Evolutionary conservation across 2,797 vertebrate genomes (phyloP).

Genomic region (Euthynnus affinis): DNA sequence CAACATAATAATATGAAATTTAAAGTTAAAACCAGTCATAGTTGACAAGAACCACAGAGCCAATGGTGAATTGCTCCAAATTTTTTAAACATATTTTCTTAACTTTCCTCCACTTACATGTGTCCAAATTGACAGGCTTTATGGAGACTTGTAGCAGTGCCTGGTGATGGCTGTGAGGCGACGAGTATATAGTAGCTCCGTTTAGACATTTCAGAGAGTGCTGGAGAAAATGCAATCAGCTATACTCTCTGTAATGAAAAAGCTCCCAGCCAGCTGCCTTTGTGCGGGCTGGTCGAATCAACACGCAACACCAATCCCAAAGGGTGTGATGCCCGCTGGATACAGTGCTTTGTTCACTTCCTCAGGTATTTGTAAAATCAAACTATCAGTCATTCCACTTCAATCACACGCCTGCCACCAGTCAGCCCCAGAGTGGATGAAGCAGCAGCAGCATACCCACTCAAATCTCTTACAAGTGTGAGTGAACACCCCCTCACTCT

Average conservation of each 20-base stretch:
- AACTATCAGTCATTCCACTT: constrained; percentile 77
- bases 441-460: constrained; percentile 42
- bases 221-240: constrained; percentile 70
- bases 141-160: constrained; percentile 1
- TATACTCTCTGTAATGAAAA: constrained; percentile 79
- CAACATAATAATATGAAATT: not conserved
- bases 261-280: constrained; percentile 72
- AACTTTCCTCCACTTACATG: not conserved
- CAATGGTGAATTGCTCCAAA: not conserved
- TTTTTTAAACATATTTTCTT: constrained; percentile 12
- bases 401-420: constrained; percentile 64
- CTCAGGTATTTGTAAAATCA: constrained; percentile 73
- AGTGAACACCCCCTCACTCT: constrained; percentile 40
- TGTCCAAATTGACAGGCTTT: constrained; percentile 18
- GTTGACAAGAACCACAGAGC: not conserved
- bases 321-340: constrained; percentile 47
- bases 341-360: constrained; percentile 56
- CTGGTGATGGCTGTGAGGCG: constrained; percentile 17
- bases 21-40: constrained; percentile 1
- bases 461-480: constrained; percentile 44
- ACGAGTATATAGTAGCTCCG: constrained; percentile 53
- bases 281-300: constrained; percentile 52
- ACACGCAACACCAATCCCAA: constrained; percentile 51
- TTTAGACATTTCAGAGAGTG: constrained; percentile 58
- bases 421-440: constrained; percentile 56